Evolutionary conservation across 2,888 invertebrate species (phyloP).

Genomic region (Ornithoptera priamus): DNA sequence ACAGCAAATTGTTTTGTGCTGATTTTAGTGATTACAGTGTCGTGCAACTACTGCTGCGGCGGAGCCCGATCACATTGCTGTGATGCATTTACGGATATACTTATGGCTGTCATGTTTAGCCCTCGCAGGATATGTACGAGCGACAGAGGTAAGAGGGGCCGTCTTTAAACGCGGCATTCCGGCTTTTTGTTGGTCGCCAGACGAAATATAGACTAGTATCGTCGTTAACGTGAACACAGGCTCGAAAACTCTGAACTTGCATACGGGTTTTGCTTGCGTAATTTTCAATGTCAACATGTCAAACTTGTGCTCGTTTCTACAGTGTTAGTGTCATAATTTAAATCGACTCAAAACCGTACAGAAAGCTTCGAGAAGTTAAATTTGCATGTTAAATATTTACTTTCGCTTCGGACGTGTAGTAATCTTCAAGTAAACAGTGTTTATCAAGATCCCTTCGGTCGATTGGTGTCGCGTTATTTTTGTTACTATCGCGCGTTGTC

Average conservation of each 20-base stretch:
- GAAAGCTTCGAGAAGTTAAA: conserved; percentile 27
- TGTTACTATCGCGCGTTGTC: conserved; percentile 42
- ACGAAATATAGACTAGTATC: conserved; percentile 42
- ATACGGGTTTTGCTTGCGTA: conserved; percentile 61
- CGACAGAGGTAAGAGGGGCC: conserved; percentile 85
- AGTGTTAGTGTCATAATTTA: conserved; percentile 24
- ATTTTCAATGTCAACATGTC: conserved; percentile 74
- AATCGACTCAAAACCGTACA: conserved; percentile 13
- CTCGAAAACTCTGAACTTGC: conserved; percentile 47
- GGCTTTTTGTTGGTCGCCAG: conserved; percentile 62
- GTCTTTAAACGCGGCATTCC: conserved; percentile 73
- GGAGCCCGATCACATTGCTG: conserved; percentile 72
- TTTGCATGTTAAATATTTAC: conserved; percentile 40
- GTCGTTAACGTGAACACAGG: conserved; percentile 35
- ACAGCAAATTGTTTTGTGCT: conserved; percentile 72
- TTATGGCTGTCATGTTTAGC: conserved; percentile 86
- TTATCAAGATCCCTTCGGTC: conserved; percentile 62
- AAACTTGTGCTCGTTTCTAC: conserved; percentile 32
- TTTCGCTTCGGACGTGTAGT: conserved; percentile 61
- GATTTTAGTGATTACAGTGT: conserved; percentile 58
- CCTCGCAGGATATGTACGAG: conserved; percentile 86
- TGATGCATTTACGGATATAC: conserved; percentile 89
- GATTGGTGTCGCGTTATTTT: conserved; percentile 54
- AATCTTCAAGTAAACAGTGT: conserved; percentile 72
- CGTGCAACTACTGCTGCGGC: conserved; percentile 67